phyloP scores from a whole-genome alignment of 2,113 vertebrate genomes.

The Lepisosteus oculatus region DNA sequence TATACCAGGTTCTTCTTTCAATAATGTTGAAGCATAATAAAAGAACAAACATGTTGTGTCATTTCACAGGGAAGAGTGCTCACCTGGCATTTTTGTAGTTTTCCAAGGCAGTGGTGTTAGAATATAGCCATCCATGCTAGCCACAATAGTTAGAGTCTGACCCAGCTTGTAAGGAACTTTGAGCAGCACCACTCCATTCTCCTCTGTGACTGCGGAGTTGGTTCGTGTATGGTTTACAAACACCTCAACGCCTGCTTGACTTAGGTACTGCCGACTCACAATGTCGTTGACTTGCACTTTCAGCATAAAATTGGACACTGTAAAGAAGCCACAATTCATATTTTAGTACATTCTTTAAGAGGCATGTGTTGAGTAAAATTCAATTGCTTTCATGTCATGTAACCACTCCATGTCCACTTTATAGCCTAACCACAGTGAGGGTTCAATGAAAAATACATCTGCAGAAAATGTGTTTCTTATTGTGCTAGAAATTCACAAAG shows the following conservation, averaged over 20 bases:
- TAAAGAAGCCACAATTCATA: neutral
- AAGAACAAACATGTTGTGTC: too few species aligned
- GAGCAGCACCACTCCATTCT: conserved; percentile 75
- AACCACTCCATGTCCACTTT: too few species aligned
- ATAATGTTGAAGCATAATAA: too few species aligned
- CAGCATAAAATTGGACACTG: conserved; percentile 75
- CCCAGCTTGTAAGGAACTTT: conserved; percentile 72
- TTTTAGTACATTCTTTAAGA: too few species aligned
- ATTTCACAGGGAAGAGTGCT: conserved; percentile 24
- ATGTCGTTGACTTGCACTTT: conserved; percentile 86
- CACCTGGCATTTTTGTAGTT: conserved; percentile 84
- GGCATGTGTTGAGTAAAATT: too few species aligned
- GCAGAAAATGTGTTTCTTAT: too few species aligned
- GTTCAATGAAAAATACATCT: neutral
- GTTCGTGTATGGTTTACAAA: conserved; percentile 82
- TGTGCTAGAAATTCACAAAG: too few species aligned
- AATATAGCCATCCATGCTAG: conserved; percentile 82
- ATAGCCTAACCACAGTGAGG: neutral
- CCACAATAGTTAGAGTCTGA: conserved; percentile 76
- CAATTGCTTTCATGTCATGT: too few species aligned
- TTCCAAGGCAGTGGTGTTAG: conserved; percentile 83
- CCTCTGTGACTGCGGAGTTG: conserved; percentile 67
- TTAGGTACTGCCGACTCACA: conserved; percentile 78
- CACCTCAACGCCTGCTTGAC: conserved; percentile 73
- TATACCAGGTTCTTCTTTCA: too few species aligned